Evolutionary conservation across 2,113 vertebrate species (phyloP), one percentile per base, ranked within the genome.

Genomic region (Erpornis zantholeuca): DNA sequence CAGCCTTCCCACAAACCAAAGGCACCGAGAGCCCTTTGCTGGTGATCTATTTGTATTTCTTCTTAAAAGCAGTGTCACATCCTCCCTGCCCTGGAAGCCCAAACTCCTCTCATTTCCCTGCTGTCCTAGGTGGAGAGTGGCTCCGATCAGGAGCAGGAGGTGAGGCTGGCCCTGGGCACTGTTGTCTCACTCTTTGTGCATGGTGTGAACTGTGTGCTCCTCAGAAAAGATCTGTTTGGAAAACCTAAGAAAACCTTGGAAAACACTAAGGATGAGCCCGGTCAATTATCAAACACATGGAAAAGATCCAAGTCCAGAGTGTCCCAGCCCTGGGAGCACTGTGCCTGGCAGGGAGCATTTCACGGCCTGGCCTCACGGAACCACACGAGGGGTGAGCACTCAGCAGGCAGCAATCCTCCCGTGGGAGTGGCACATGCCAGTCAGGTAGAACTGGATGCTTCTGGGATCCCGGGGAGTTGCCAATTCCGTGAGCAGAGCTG

Each of bases 371-470:
- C 6, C 6, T 50, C 84, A 17, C 0, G 1, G 22, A 81, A 71
- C 68, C 42, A 4, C 5, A 1, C 3, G 0, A 91, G 47, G 77
- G 44, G 33, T 33, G 35, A 90, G 59, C 35, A 20, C 22, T 22
- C 3, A 3, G 24, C 40, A 65, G 66, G 79, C 82, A 83, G 71
- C 92, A 96, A 16, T 95, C 93, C 93, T 94, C 6, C 65, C 2
- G 0, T 31, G 89, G 96, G 96, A 96, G 94, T 36, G 94, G 92
- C 94, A 87, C 77, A 70, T 8, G 28, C 52, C 29, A 60, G 65
- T 94, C 95, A 94, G 78, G 95, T 95, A 92, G 65, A 96, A 96
- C 94, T 86, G 86, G 73, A 56, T 72, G 61, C 69, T 76, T 85
- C 91, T 89, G 61, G 57, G 70, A 89, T 23, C 31, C 31, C 0